These are phyloP conservation scores for Microctonus hyperodae DNA, from an alignment of 2,888 invertebrate genomes.

Conservation along the genomic window DNA sequence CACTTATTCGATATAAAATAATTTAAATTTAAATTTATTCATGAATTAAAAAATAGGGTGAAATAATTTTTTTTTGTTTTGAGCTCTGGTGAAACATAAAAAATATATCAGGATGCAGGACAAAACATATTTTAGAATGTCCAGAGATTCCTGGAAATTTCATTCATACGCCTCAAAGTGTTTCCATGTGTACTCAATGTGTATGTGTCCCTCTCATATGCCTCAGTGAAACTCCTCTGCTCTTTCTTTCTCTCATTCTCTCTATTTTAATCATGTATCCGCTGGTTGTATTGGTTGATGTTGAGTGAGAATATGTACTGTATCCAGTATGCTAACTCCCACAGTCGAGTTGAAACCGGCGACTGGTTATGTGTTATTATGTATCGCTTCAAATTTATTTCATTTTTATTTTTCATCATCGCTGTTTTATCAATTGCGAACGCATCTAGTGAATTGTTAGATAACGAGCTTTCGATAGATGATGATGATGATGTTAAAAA, in stretches of 20 bases:
- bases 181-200: conserved; percentile 15
- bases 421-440: conserved; percentile 1
- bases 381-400: conserved; percentile 31
- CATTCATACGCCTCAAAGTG: neutral
- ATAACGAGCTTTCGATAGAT: conserved; percentile 35
- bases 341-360: conserved; percentile 34
- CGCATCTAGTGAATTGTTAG: conserved; percentile 20
- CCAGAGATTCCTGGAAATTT: neutral
- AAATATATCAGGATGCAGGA: too few relatives aligned
- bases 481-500: conserved; percentile 19
- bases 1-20: too few relatives aligned
- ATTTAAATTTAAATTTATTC: too few relatives aligned
- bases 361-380: conserved; percentile 28
- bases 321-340: conserved; percentile 13
- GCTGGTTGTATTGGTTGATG: conserved; percentile 19
- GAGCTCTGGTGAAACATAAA: too few relatives aligned
- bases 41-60: too few relatives aligned
- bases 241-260: conserved; percentile 17
- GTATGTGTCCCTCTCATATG: neutral
- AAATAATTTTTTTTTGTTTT: too few relatives aligned
- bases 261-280: conserved; percentile 16
- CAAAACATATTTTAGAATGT: neutral
- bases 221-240: neutral
- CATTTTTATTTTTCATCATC: conserved; percentile 28
- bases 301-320: neutral